Evolutionary conservation across 2,113 vertebrate genomes (phyloP), one percentile per base, ranked within the genome.

Genomic region (Pachypanchax playfairii): DNA sequence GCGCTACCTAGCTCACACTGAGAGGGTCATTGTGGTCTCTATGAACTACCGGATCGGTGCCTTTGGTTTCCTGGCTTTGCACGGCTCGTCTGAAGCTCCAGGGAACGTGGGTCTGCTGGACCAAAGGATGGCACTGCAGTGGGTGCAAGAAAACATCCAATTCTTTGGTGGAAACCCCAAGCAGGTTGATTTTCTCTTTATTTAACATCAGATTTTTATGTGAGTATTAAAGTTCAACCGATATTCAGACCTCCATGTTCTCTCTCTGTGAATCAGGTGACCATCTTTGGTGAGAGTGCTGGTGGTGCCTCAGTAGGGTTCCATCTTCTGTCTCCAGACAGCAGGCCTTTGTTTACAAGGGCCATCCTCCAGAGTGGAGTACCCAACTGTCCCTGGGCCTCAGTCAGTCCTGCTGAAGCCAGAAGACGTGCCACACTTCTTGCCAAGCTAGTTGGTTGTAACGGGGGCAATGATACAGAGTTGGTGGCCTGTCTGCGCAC

Each of bases 281-380:
- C 95, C 21, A 91, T 98, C 47, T 98, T 98, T 56, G 96, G 96
- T 2, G 96, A 98, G 75, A 98, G 96, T 0, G 95, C 96, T 0
- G 96, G 96, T 0, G 96, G 86, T 0, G 96, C 94, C 18, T 96
- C 96, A 0, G 92, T 94, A 2, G 95, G 95, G 2, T 89, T 94
- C 80, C 96, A 97, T 51, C 78, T 96, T 3, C 62, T 98, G 24
- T 95, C 94, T 22, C 90, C 93, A 0, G 90, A 82, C 4, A 97
- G 96, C 83, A 89, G 93, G 0, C 65, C 82, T 1, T 87, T 92
- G 6, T 97, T 98, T 74, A 93, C 91, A 3, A 83, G 95, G 35
- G 95, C 93, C 26, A 92, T 97, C 62, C 81, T 97, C 18, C 94
- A 96, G 67, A 98, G 96, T 0, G 96, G 96, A 0, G 89, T 94